These are phyloP conservation scores for Chelon labrosus DNA, from an alignment of 2,797 vertebrate species.

Conservation along the genomic window DNA sequence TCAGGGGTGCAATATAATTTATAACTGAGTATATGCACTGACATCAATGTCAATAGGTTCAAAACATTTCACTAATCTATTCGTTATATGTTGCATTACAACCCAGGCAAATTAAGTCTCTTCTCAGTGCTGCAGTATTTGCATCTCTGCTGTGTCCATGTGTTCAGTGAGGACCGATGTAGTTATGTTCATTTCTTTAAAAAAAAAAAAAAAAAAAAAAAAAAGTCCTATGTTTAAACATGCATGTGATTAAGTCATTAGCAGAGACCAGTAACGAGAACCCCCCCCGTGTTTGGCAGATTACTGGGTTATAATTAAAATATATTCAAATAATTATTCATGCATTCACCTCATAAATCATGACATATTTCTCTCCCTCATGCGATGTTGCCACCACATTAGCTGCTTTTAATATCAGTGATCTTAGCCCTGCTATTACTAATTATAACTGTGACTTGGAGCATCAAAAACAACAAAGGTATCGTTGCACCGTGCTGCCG, in stretches of 20 bases:
- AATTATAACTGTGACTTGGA: neutral
- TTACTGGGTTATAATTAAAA: neutral
- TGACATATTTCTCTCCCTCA: neutral
- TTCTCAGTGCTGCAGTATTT: neutral
- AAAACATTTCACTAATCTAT: too few relatives aligned
- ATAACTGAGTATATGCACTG: too few relatives aligned
- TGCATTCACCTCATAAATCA: neutral
- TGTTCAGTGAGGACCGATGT: neutral
- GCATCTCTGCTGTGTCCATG: neutral
- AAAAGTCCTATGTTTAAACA: neutral
- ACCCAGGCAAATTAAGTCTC: neutral
- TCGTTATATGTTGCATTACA: too few relatives aligned
- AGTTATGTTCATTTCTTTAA: neutral
- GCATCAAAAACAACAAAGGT: conserved; percentile 21
- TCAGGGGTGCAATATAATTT: neutral
- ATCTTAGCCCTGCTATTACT: neutral
- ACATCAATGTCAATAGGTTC: too few relatives aligned
- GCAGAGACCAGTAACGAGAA: neutral
- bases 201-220: neutral
- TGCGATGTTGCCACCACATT: neutral
- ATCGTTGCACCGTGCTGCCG: neutral
- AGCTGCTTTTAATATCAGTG: conserved; percentile 6
- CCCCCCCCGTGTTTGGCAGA: neutral
- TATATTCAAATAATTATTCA: conserved; percentile 4
- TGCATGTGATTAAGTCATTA: conserved; percentile 8